phyloP scores from a whole-genome alignment of 2,888 invertebrate species.

The Diachrysia chrysitis region DNA sequence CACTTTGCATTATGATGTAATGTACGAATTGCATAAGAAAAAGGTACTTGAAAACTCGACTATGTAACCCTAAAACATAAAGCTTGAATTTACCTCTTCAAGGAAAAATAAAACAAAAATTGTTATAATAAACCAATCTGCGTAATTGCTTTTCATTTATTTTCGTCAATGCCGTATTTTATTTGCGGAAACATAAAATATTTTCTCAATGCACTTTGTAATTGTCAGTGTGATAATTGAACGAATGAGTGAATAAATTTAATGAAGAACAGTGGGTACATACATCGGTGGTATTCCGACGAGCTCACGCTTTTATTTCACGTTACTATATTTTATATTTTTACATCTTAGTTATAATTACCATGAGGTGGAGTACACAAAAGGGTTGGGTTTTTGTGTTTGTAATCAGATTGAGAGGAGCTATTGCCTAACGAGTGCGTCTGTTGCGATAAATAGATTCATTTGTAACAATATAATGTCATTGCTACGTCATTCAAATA shows the following conservation, averaged over 20 bases:
- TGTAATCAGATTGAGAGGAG: neutral
- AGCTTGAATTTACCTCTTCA: neutral
- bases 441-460: neutral
- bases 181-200: conserved; percentile 28
- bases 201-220: conserved; percentile 42
- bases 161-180: conserved; percentile 23
- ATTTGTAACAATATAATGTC: neutral
- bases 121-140: neutral
- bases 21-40: too few relatives aligned
- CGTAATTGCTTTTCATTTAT: conserved; percentile 10
- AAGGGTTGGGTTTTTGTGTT: neutral
- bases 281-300: neutral
- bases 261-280: conserved; percentile 34
- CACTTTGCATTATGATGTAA: too few relatives aligned
- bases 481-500: neutral
- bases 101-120: neutral
- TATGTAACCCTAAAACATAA: neutral
- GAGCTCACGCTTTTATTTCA: neutral
- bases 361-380: neutral
- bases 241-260: conserved; percentile 49
- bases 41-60: too few relatives aligned
- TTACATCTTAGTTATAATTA: neutral
- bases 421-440: neutral
- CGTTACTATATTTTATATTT: neutral
- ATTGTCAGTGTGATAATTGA: conserved; percentile 53